Base-by-base conservation (phyloP, 2,888 invertebrate species). In the Meganola albula region DNA sequence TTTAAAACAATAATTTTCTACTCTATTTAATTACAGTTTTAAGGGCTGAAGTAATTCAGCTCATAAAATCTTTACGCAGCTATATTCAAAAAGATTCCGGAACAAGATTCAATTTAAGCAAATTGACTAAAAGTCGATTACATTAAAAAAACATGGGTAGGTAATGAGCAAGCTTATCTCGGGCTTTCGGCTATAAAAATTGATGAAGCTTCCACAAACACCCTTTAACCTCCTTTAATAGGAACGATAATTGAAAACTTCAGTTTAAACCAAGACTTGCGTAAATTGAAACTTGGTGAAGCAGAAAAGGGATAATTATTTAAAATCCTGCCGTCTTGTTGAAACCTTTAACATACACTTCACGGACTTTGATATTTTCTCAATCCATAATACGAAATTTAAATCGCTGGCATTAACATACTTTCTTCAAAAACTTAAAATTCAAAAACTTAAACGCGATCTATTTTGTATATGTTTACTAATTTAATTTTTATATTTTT, bases 221-320 rank as follows among this genome's bases (percentile, higher is more conserved):
- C 54, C 61, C 51, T 40, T 39, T 49, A 47, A 53, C 53, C 58
- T 55, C 51, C 56, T 57, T 58, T 69, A 74, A 74, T 69, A 68
- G 70, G 56, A 48, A 60, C 71, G 68, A 74, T 75, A 76, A 76
- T 74, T 76, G 75, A 75, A 75, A 75, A 75, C 73, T 74, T 75
- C 59, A 64, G 67, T 69, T 70, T 73, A 72, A 72, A 69, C 70
- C 60, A 57, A 66, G 61, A 63, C 58, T 59, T 63, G 57, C 58
- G 64, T 69, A 74, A 72, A 76, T 74, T 67, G 74, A 70, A 74
- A 74, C 55, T 51, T 60, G 53, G 45, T 49, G 59, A 47, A 58
- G 60, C 59, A 58, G 60, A 72, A 68, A 58, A 65, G 61, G 62
- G 61, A 58, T 63, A 59, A 63, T 66, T 60, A 63, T 55, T 52